A percentile compares a stretch with the other conserved stretches of the same genome.
Evolutionary conservation across 2,888 invertebrate species (phyloP).

Genomic region (Cetonia aurata): DNA sequence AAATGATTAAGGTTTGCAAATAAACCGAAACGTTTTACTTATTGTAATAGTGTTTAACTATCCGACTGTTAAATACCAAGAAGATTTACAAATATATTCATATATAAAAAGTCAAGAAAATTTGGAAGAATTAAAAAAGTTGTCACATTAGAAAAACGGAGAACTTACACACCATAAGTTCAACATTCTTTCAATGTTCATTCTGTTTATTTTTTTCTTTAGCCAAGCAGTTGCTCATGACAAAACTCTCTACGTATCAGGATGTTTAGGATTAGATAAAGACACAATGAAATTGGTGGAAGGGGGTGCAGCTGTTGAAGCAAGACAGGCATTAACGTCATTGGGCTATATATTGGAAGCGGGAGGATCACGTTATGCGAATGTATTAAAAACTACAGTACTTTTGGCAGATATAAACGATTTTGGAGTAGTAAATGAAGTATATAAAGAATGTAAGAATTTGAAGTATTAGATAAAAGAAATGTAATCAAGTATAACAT

Average conservation of each 20-base stretch:
- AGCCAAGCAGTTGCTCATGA: slow-evolving; percentile 90
- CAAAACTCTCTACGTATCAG: slow-evolving; percentile 88
- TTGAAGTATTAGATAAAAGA: background rate
- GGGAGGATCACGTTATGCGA: slow-evolving; percentile 77
- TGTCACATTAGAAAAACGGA: no score
- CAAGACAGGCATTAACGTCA: slow-evolving; percentile 82
- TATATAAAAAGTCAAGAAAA: no score
- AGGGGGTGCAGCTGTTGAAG: slow-evolving; percentile 81
- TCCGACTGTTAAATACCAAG: no score
- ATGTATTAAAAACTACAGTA: slow-evolving; percentile 89
- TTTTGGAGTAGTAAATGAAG: slow-evolving; percentile 83
- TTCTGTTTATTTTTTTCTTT: slow-evolving; percentile 13
- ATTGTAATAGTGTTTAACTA: no score
- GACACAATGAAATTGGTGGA: slow-evolving; percentile 77
- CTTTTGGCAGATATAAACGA: slow-evolving; percentile 85
- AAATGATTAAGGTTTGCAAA: no score
- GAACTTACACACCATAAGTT: no score
- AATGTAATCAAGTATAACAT: background rate
- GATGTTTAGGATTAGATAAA: slow-evolving; percentile 84
- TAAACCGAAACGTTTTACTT: no score
- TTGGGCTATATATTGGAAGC: slow-evolving; percentile 82
- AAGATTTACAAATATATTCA: no score
- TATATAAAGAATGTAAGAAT: slow-evolving; percentile 85
- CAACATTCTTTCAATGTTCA: no score
- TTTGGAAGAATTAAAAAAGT: no score